These are phyloP conservation scores for Yponomeuta plumbellus DNA, from an alignment of 2,888 invertebrate species.

Conservation along the genomic window DNA sequence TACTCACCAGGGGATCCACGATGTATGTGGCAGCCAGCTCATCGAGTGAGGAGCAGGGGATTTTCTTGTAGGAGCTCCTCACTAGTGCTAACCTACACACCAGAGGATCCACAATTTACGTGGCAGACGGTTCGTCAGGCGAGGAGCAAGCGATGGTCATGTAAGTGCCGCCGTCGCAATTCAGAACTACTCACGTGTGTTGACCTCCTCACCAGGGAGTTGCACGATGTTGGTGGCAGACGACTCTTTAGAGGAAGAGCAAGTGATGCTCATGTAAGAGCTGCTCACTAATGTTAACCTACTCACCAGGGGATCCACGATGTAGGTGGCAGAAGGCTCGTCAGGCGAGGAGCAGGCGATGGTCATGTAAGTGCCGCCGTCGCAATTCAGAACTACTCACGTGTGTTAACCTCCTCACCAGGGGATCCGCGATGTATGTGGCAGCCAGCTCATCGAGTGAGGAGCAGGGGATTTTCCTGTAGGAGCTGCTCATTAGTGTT, in stretches of 20 bases:
- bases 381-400: no score
- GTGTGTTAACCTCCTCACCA: conserved; percentile 28
- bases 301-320: conserved; percentile 31
- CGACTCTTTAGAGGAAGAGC: conserved; percentile 83
- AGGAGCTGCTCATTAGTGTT: no score
- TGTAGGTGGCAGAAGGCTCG: conserved; percentile 75
- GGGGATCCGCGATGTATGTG: conserved; percentile 68
- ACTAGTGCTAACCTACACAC: no score
- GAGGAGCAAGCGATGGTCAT: no score
- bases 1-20: no score
- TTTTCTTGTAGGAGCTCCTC: no score
- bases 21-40: no score
- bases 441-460: conserved; percentile 82
- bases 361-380: conserved; percentile 78
- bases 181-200: no score
- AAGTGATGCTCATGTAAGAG: conserved; percentile 62
- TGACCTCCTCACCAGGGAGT: conserved; percentile 46
- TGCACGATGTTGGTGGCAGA: conserved; percentile 70
- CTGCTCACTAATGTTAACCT: not conserved
- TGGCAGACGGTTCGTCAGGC: no score
- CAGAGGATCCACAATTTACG: no score
- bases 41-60: no score
- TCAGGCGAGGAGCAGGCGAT: conserved; percentile 84
- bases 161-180: conserved; percentile 56
- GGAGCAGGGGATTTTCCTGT: conserved; percentile 82